A percentile compares a stretch with the other conserved stretches of the same genome.
phyloP scores from a whole-genome alignment of 2,888 invertebrate genomes.

The Ormyrus labotus region DNA sequence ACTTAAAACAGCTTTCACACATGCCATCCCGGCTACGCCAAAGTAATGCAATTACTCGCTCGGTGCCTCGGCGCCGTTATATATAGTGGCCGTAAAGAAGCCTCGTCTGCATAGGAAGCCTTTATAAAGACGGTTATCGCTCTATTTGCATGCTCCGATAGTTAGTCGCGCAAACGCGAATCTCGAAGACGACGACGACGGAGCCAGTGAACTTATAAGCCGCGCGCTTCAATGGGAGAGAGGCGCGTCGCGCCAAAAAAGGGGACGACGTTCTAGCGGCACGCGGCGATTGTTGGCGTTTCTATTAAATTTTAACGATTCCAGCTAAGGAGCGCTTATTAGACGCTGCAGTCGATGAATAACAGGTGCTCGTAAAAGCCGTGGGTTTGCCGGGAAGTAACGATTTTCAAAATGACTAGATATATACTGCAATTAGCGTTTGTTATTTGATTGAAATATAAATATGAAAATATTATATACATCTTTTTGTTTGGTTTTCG shows the following conservation, averaged over 20 bases:
- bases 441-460: too few species aligned
- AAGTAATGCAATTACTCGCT: neutral
- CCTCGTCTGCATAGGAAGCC: constrained; percentile 5
- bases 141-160: constrained; percentile 33
- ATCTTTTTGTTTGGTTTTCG: too few species aligned
- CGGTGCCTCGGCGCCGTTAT: neutral
- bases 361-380: neutral
- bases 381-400: neutral
- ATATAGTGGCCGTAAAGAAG: constrained; percentile 13
- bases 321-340: neutral
- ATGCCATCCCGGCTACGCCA: neutral
- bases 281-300: constrained; percentile 15
- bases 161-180: too few species aligned
- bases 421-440: too few species aligned
- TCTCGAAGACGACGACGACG: too few species aligned
- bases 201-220: too few species aligned
- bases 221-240: neutral
- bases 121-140: constrained; percentile 39
- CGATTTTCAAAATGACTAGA: neutral
- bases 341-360: neutral
- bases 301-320: constrained; percentile 18
- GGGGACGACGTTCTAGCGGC: neutral
- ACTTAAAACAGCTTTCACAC: neutral
- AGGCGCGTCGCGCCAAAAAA: constrained; percentile 4
- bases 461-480: too few species aligned